Evolutionary conservation across 2,888 invertebrate species (phyloP), one percentile per base, ranked within the genome.

Genomic region (Keiferia lycopersicella): DNA sequence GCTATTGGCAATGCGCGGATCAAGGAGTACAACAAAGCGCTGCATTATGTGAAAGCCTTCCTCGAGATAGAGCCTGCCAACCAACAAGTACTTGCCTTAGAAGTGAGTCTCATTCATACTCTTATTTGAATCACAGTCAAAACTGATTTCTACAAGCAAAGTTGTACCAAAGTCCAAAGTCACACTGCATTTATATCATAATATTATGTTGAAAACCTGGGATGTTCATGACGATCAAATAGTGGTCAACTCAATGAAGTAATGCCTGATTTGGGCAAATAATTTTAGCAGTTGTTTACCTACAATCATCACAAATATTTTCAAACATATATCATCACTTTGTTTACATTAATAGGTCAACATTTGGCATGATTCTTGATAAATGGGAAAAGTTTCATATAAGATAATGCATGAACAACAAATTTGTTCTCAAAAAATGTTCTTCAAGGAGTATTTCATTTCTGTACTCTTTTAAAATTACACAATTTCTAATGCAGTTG

Each of bases 1-100:
- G 97, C 98, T 6, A 95, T 99, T 75, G 99, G 98, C 67, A 95
- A 97, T 90, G 97, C 98, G 1, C 94, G 98, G 80, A 93, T 98
- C 73, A 98, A 98, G 94, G 96, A 98, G 83, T 99, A 98, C 84
- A 93, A 94, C 65, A 95, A 95, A 76, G 97, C 98, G 0, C 86
- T 98, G 68, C 95, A 96, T 63, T 98, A 96, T 85, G 95, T 97
- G 38, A 94, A 96, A 79, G 93, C 95, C 14, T 95, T 98, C 83
- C 89, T 96, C 6, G 94, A 95, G 81, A 95, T 97, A 59, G 97
- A 98, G 82, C 96, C 96, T 0, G 94, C 94, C 53, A 99, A 99
- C 87, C 95, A 96, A 74, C 99, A 99, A 93, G 97, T 97, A 0
- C 88, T 95, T 69, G 92, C 95, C 39, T 92, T 98, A 74, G 95